These are phyloP conservation scores for Aspidoscelis tigris DNA, from an alignment of 2,113 vertebrate species.

Conservation along the genomic window DNA sequence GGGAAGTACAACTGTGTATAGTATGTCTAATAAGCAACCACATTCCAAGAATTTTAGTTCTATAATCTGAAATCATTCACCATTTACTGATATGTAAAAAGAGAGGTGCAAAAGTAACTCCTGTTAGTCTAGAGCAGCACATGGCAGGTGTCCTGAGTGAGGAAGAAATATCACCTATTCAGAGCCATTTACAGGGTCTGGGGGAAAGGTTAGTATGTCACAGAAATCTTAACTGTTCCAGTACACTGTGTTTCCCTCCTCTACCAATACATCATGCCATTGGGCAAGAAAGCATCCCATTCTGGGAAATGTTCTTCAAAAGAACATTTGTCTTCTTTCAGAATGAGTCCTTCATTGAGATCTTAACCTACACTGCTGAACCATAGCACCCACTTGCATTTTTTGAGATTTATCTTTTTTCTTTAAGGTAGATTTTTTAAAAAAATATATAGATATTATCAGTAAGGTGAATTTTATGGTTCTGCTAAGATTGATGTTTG, in stretches of 20 bases:
- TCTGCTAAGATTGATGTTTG: slow-evolving; percentile 19
- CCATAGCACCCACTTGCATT: slow-evolving; percentile 32
- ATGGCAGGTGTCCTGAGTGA: neutral
- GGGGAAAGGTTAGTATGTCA: slow-evolving; percentile 8
- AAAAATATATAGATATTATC: slow-evolving; percentile 14
- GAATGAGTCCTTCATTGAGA: slow-evolving; percentile 30
- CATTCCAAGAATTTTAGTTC: neutral
- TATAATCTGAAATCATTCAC: rapidly evolving
- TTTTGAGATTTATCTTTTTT: slow-evolving; percentile 33
- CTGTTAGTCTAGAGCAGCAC: slow-evolving; percentile 16
- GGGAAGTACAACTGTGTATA: too few relatives aligned
- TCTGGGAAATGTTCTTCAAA: slow-evolving; percentile 16
- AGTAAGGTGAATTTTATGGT: slow-evolving; percentile 35
- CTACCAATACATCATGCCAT: slow-evolving; percentile 38
- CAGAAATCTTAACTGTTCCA: slow-evolving; percentile 26
- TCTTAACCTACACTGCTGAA: neutral
- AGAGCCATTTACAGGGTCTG: neutral
- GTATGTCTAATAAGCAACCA: neutral
- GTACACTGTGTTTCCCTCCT: neutral
- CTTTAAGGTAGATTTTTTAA: slow-evolving; percentile 30
- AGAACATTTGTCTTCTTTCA: slow-evolving; percentile 18
- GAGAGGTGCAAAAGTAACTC: neutral
- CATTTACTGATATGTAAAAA: slow-evolving; percentile 20
- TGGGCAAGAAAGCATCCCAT: neutral
- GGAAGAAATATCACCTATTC: slow-evolving; percentile 16